Percentiles rank a stretch among this genome's conserved stretches.
phyloP scores from a whole-genome alignment of 2,113 vertebrate genomes.

The Zosterops lateralis region DNA sequence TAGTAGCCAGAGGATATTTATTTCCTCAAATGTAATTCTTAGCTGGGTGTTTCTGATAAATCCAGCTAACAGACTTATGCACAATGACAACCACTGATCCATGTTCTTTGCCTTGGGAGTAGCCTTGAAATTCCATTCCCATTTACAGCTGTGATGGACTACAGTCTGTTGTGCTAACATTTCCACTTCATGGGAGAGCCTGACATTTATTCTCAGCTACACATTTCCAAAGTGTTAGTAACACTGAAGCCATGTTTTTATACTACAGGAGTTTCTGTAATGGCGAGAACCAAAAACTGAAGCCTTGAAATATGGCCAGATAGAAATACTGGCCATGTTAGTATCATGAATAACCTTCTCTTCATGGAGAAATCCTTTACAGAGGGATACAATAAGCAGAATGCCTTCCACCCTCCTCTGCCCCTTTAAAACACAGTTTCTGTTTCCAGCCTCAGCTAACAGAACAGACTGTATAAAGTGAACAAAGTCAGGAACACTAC shows the following conservation, averaged over 20 bases:
- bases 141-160: background rate
- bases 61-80: background rate
- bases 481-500: background rate
- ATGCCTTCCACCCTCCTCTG: accelerated
- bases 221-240: background rate
- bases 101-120: background rate
- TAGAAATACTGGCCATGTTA: background rate
- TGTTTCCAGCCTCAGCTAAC: background rate
- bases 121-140: background rate
- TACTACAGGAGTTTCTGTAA: background rate
- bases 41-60: background rate
- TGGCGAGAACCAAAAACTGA: background rate
- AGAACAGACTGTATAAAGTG: background rate
- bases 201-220: background rate
- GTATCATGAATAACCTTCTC: background rate
- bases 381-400: background rate
- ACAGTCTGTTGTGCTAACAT: background rate
- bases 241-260: background rate
- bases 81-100: background rate
- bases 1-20: background rate
- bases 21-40: background rate
- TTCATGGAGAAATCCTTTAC: background rate
- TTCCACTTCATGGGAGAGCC: background rate
- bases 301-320: background rate
- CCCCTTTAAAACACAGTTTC: background rate